These are phyloP conservation scores for Bucco capensis DNA, from an alignment of 2,113 vertebrate genomes.

Conservation along the genomic window DNA sequence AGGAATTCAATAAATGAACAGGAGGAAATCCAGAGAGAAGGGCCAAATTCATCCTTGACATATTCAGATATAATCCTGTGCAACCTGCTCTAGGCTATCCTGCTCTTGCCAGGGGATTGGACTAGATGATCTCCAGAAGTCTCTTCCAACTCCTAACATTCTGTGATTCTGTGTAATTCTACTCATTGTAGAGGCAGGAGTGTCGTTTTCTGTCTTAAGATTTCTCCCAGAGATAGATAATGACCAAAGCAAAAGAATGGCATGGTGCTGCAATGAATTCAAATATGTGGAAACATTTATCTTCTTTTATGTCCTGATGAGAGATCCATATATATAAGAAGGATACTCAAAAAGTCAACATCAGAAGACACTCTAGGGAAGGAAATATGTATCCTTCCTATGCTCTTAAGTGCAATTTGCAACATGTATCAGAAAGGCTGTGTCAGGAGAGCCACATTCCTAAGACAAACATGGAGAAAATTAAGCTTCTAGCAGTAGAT, in stretches of 20 bases:
- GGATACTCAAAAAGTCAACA: background rate
- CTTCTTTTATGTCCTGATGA: background rate
- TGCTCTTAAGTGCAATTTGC: background rate
- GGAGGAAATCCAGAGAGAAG: background rate
- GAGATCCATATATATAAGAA: background rate
- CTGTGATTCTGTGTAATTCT: too few relatives aligned
- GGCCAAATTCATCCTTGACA: background rate
- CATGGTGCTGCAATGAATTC: background rate
- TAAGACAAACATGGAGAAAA: constrained; percentile 2
- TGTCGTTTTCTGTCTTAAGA: background rate
- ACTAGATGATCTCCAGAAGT: too few relatives aligned
- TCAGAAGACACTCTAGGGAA: background rate
- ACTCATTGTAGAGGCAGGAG: background rate
- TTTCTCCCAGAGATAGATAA: background rate
- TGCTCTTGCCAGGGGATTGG: too few relatives aligned
- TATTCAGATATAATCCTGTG: background rate
- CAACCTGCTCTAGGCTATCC: too few relatives aligned
- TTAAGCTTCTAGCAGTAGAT: background rate
- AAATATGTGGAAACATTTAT: background rate
- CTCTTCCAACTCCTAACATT: too few relatives aligned
- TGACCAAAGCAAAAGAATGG: background rate
- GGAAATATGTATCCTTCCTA: background rate
- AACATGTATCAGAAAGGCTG: constrained; percentile 6
- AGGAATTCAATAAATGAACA: background rate
- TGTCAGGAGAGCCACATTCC: background rate